Percentiles rank a stretch among this genome's conserved stretches.
Evolutionary conservation across 2,797 vertebrate genomes (phyloP).

Genomic region (Myotis pilosus): DNA sequence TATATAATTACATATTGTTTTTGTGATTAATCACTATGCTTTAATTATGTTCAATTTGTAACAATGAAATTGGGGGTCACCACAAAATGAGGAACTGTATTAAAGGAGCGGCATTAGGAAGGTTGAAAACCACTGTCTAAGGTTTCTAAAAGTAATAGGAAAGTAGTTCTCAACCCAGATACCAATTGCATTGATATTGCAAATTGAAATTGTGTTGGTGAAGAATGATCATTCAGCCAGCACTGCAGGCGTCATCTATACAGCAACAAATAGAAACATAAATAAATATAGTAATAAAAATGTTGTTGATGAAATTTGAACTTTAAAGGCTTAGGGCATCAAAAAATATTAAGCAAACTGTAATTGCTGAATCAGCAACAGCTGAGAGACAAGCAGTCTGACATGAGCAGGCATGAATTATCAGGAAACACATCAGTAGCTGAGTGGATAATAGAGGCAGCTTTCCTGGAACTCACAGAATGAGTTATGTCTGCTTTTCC

Average conservation of each 20-base stretch:
- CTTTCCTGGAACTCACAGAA: slow-evolving; percentile 47
- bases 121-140: background rate
- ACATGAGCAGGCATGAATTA: slow-evolving; percentile 23
- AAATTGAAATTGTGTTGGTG: background rate
- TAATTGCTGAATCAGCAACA: background rate
- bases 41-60: too few relatives aligned
- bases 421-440: slow-evolving; percentile 47
- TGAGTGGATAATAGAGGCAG: background rate
- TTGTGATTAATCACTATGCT: too few relatives aligned
- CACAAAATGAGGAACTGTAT: too few relatives aligned
- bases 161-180: background rate
- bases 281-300: background rate
- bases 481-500: slow-evolving; percentile 26
- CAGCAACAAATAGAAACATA: background rate
- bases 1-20: too few relatives aligned
- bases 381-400: background rate
- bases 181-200: background rate
- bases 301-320: slow-evolving; percentile 12
- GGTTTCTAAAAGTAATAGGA: background rate
- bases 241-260: background rate
- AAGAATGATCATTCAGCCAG: background rate
- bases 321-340: slow-evolving; percentile 1
- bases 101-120: too few relatives aligned
- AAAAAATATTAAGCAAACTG: slow-evolving; percentile 2
- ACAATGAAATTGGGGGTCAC: too few relatives aligned